Base-by-base conservation (phyloP, 64 coral and sea anemone genomes). In the Stylophora pistillata region DNA sequence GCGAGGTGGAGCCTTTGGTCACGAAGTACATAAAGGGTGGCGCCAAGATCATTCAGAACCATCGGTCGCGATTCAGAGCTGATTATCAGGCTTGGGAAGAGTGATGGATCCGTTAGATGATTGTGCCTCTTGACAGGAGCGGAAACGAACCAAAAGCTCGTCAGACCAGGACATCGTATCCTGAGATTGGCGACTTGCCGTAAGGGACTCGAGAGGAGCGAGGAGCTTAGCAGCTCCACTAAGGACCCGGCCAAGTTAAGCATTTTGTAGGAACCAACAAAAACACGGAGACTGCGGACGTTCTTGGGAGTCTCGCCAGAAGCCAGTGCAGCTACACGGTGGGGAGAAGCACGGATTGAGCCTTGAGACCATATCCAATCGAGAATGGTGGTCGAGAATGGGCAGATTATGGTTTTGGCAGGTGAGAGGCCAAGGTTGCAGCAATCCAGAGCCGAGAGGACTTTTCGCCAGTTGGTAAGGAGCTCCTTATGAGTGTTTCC, bases 21-120 rank as follows among this genome's bases (percentile, higher is more conserved):
- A 20, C 78, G 58, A 31, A 66, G 59, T 20, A 82, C 60, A 66
- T 82, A 82, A 66, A 82, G 79, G 1, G 59, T 66, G 16, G 79
- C 60, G 15, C 79, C 79, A 66, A 82, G 79, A 33, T 60, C 79
- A 66, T n/a, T 82, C 79, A 66, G 79, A 82, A 64, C 60, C 32
- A 12, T 82, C 79, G 21, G 60, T 82, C 15, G 15, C 31, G 79
- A 82, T 82, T 32, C 79, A 82, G 60, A 82, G 79, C 28, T 82
- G 60, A 82, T 82, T 60, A 23, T 82, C 79, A 25, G 79, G 79
- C 47, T 79, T 79, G 21, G 77, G 77, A 3, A 79, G 77, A 29
- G n/a, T 23, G 55, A 79, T 79, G 13, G 78, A 61, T 33, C 54
- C 62, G 78, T 80, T 61, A 15, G 78, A 81, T 21, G 21, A 1